Evolutionary conservation across 2,888 invertebrate species (phyloP).

Genomic region (Maniola hyperantus): DNA sequence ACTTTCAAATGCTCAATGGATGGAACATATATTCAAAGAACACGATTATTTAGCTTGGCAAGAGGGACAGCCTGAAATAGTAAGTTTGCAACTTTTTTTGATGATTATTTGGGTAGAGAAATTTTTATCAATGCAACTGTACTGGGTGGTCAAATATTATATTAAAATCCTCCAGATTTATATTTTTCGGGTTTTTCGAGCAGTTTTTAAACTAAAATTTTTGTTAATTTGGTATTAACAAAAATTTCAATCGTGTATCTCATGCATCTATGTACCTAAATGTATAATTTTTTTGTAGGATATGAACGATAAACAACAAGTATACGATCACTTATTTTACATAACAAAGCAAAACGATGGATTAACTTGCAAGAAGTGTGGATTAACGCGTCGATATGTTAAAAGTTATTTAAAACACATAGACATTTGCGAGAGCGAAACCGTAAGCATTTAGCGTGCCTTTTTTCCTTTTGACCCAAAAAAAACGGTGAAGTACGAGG

Average conservation of each 20-base stretch:
- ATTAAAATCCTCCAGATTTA: no score
- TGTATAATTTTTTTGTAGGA: conserved; percentile 49
- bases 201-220: no score
- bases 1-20: conserved; percentile 47
- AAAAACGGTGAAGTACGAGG: no score
- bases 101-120: no score
- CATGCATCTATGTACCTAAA: no score
- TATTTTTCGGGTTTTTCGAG: no score
- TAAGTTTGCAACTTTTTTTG: conserved; percentile 27
- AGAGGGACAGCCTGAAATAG: conserved; percentile 50
- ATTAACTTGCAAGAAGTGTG: conserved; percentile 44
- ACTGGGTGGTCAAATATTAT: no score
- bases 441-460: conserved; percentile 31
- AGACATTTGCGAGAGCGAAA: conserved; percentile 32
- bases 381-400: conserved; percentile 40
- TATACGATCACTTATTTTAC: conserved; percentile 34
- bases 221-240: no score
- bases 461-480: no score
- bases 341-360: conserved; percentile 38
- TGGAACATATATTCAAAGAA: conserved; percentile 49
- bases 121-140: no score
- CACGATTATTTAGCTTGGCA: conserved; percentile 64
- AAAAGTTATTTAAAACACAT: conserved; percentile 43
- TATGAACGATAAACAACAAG: conserved; percentile 37
- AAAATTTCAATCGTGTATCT: no score